These are phyloP conservation scores for Polydrusus cervinus DNA, from an alignment of 2,888 invertebrate species.

Conservation along the genomic window DNA sequence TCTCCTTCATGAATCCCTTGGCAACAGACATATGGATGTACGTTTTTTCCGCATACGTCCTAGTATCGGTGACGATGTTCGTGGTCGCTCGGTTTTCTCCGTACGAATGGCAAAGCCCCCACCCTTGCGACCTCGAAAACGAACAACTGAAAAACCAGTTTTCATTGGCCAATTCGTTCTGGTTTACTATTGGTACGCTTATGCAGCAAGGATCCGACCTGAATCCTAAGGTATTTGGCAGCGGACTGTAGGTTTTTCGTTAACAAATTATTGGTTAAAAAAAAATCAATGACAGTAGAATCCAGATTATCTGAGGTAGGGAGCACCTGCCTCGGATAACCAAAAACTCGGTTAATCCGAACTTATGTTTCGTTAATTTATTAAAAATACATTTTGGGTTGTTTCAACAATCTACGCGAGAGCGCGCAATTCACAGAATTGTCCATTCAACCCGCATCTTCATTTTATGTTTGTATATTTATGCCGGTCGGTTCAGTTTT, in stretches of 20 bases:
- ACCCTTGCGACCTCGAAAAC: conserved; percentile 79
- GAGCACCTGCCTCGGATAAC: too few species aligned
- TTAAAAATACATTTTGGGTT: too few species aligned
- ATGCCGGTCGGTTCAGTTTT: too few species aligned
- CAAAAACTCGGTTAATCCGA: too few species aligned
- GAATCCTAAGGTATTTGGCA: conserved; percentile 79
- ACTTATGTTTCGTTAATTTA: too few species aligned
- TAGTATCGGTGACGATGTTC: conserved; percentile 86
- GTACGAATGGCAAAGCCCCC: conserved; percentile 86
- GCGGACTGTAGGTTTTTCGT: conserved; percentile 19
- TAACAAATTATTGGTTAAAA: background rate
- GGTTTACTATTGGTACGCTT: conserved; percentile 92
- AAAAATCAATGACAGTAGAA: background rate
- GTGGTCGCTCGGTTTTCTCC: conserved; percentile 87
- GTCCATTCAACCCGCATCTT: too few species aligned
- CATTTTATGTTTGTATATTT: too few species aligned
- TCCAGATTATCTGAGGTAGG: too few species aligned
- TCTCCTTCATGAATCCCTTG: conserved; percentile 91
- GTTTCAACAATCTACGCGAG: too few species aligned
- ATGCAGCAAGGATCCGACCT: conserved; percentile 90
- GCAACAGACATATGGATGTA: conserved; percentile 92
- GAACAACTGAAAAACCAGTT: conserved; percentile 85
- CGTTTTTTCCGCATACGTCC: conserved; percentile 85
- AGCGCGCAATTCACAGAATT: too few species aligned
- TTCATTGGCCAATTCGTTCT: conserved; percentile 87